Percentiles rank a stretch among this genome's conserved stretches.
These are phyloP conservation scores for Pomatostomus ruficeps DNA, from an alignment of 2,113 vertebrate genomes.

Conservation along the genomic window DNA sequence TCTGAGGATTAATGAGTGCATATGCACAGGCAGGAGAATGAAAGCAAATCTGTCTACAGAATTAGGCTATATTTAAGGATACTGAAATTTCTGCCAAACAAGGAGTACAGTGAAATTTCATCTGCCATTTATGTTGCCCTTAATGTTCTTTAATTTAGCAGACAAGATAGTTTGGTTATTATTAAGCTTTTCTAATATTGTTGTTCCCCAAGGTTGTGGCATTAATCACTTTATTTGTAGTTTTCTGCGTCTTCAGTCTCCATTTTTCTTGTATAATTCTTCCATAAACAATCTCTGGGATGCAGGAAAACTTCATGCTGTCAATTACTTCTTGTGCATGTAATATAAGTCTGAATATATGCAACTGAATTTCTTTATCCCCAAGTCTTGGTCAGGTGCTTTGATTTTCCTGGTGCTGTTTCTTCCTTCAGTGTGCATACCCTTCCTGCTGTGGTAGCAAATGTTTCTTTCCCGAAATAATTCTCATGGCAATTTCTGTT, in stretches of 20 bases:
- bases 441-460: neutral
- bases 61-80: neutral
- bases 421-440: neutral
- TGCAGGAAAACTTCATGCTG: neutral
- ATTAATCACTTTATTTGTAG: neutral
- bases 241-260: neutral
- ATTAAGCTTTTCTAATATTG: slow-evolving; percentile 41
- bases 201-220: neutral
- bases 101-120: slow-evolving; percentile 2
- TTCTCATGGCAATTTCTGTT: neutral
- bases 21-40: neutral
- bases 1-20: neutral
- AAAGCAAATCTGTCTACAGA: neutral
- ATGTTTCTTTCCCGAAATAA: neutral
- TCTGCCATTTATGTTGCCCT: slow-evolving; percentile 10
- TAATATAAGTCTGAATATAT: neutral
- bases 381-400: neutral
- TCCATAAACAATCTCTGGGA: neutral
- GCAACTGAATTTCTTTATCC: neutral
- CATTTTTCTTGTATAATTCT: slow-evolving; percentile 32
- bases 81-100: slow-evolving; percentile 19
- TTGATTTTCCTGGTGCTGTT: neutral
- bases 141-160: slow-evolving; percentile 51
- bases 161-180: slow-evolving; percentile 20
- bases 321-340: neutral